Base-by-base conservation (phyloP, 2,113 vertebrate species). In the Orthonyx spaldingii region DNA sequence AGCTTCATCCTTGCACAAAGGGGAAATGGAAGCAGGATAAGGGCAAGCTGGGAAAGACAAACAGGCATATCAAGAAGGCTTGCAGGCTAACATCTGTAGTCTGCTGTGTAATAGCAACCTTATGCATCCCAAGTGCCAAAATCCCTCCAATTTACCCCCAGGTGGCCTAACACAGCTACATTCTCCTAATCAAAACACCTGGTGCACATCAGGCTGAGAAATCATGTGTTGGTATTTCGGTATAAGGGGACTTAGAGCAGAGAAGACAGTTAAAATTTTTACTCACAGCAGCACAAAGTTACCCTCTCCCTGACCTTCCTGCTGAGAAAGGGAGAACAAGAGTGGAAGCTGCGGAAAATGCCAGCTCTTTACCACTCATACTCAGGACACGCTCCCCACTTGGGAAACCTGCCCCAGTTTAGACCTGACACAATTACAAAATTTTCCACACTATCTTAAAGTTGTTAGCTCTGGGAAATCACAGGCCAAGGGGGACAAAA, bases 401-500 rank as follows among this genome's bases (percentile, higher is more conserved):
- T n/a, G 86, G 85, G 86, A 94, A 92, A 56, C 37, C 52, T 96
- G 88, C 7, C 74, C 94, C 61, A 96, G 41, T 95, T 95, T 95
- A 95, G 76, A 70, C 47, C 55, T 57, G 60, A 77, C 68, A 77
- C 83, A 88, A 27, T 90, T 94, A 84, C 1, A 89, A 75, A 77
- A 84, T 52, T 81, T 89, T 89, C 33, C 69, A 92, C 44, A 24
- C 3, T 6, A 77, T 79, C 84, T 79, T 41, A 57, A 64, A 72
- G 7, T 44, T 56, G 33, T 64, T 49, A 55, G 47, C 95, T 94
- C 95, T 79, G 55, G 93, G 92, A 92, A 96, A 92, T 92, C 65
- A 60, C 52, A 78, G 46, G 74, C 26, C 46, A 74, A 90, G 12
- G 8, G 1, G 7, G 57, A 26, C 21, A 11, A 7, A 80, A 96